phyloP scores from a whole-genome alignment of 2,888 invertebrate genomes.

The Caenorhabditis becei region DNA sequence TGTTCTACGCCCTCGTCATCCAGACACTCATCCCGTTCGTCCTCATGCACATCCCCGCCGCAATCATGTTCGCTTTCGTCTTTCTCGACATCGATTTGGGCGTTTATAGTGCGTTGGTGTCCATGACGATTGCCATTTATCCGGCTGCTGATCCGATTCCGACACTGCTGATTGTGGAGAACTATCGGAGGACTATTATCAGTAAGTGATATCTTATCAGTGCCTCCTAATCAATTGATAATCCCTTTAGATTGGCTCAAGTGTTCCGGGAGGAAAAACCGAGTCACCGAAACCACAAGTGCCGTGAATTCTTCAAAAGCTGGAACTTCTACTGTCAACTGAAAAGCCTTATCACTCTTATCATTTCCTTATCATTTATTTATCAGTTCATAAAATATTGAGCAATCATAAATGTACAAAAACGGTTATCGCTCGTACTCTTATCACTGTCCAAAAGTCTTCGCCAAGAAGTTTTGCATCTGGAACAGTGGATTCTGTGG shows the following conservation, averaged over 20 bases:
- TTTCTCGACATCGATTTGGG: conserved; percentile 46
- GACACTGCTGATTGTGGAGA: conserved; percentile 35
- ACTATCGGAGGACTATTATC: conserved; percentile 24
- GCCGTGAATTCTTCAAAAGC: not conserved
- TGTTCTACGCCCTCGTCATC: conserved; percentile 46
- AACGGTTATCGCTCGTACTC: not conserved
- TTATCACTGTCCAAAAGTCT: conserved; percentile 63
- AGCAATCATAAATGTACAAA: conserved; percentile 32
- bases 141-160: conserved; percentile 43
- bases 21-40: conserved; percentile 45
- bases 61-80: conserved; percentile 32
- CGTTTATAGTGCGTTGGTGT: conserved; percentile 39
- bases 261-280: not conserved
- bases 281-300: not conserved
- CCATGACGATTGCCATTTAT: conserved; percentile 48
- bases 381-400: not conserved
- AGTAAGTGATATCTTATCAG: conserved; percentile 5
- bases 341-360: conserved; percentile 15
- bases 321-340: not conserved
- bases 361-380: not conserved
- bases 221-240: not conserved
- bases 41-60: conserved; percentile 38
- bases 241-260: not conserved
- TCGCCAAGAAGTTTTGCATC: conserved; percentile 54
- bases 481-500: conserved; percentile 40